Evolutionary conservation across 2,888 invertebrate genomes (phyloP).

Genomic region (Epirrhoe alternata): DNA sequence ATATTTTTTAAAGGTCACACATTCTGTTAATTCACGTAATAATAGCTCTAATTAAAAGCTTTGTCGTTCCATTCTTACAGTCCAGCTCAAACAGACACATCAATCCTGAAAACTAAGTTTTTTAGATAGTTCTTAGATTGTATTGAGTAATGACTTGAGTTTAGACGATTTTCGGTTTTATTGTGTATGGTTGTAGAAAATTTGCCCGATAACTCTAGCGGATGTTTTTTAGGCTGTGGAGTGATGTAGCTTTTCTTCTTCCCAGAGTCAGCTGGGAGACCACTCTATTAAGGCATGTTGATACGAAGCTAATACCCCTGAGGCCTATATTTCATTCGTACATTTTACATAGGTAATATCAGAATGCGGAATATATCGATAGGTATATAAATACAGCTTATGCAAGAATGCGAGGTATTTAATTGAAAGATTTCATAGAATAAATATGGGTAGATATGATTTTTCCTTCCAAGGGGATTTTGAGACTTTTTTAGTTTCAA

Average conservation of each 20-base stretch:
- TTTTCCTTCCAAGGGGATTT: too few relatives aligned
- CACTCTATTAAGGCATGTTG: constrained; percentile 49
- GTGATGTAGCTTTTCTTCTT: constrained; percentile 13
- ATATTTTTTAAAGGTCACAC: constrained; percentile 42
- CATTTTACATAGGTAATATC: constrained; percentile 51
- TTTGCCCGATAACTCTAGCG: too few relatives aligned
- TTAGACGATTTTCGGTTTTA: too few relatives aligned
- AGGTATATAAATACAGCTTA: too few relatives aligned
- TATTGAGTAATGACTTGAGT: too few relatives aligned
- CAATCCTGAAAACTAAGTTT: not conserved
- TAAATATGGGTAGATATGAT: too few relatives aligned
- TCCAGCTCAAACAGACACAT: constrained; percentile 10
- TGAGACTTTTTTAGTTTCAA: too few relatives aligned
- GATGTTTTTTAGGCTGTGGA: not conserved
- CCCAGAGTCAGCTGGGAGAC: constrained; percentile 7
- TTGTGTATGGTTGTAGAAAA: too few relatives aligned
- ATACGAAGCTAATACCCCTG: constrained; percentile 51
- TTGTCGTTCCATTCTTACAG: constrained; percentile 24
- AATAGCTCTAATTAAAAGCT: constrained; percentile 50
- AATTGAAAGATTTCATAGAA: too few relatives aligned
- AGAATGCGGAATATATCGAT: constrained; percentile 48
- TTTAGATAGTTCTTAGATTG: too few relatives aligned
- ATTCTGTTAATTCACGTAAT: constrained; percentile 51
- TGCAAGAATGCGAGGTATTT: too few relatives aligned
- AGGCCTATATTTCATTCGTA: constrained; percentile 49